Evolutionary conservation across 2,797 vertebrate genomes (phyloP).

Genomic region (Melanotaenia boesemani): DNA sequence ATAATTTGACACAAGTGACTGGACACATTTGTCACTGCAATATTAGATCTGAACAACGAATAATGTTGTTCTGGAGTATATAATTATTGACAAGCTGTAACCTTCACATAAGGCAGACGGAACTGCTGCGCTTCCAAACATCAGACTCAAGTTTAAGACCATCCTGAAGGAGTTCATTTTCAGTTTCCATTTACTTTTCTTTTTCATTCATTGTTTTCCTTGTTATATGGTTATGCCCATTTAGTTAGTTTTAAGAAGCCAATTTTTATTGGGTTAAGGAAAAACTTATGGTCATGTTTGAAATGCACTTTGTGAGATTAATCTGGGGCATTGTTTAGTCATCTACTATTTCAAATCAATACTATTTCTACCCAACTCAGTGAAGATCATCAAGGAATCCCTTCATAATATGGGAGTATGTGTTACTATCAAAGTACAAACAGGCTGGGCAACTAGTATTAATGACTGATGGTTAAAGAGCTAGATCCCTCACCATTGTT

Average conservation of each 20-base stretch:
- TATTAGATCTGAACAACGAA: no score
- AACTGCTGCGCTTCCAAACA: no score
- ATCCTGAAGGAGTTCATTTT: no score
- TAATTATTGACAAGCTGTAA: no score
- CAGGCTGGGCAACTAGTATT: background rate
- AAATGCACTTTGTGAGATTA: background rate
- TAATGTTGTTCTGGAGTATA: no score
- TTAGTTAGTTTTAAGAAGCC: background rate
- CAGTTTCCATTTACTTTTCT: no score
- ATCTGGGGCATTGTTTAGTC: background rate
- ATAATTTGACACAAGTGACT: no score
- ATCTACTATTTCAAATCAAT: background rate
- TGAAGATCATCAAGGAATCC: background rate
- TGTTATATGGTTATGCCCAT: no score
- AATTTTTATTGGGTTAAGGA: background rate
- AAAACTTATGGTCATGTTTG: background rate
- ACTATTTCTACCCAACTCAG: background rate
- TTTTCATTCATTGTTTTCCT: no score
- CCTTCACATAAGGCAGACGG: no score
- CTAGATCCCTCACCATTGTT: background rate
- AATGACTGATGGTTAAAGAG: background rate
- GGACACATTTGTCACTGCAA: no score
- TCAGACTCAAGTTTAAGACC: no score
- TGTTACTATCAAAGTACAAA: background rate
- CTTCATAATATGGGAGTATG: background rate